These are phyloP conservation scores for Paragorgia papillata DNA, from an alignment of 92 coral and sea anemone species.

Conservation along the genomic window DNA sequence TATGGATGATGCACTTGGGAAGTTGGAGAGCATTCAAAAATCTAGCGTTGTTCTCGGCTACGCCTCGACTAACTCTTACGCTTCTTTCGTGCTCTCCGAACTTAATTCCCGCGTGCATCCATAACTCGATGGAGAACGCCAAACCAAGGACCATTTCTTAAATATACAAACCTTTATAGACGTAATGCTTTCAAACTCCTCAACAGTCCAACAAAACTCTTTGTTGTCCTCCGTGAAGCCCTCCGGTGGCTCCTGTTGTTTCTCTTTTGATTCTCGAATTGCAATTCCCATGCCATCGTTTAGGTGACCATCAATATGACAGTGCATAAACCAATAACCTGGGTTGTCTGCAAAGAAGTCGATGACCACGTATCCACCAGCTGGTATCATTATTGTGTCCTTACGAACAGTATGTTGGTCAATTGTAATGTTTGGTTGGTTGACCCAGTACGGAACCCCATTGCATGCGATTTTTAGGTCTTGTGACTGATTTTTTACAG, in stretches of 20 bases:
- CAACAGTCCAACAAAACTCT: slow-evolving; percentile 4
- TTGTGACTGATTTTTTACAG: neutral
- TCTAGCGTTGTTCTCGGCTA: too few species aligned
- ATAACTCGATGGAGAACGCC: too few species aligned
- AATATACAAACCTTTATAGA: too few species aligned
- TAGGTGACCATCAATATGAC: slow-evolving; percentile 70
- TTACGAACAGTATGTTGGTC: slow-evolving; percentile 59
- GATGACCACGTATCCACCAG: slow-evolving; percentile 72
- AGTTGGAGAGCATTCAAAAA: too few species aligned
- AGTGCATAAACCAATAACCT: slow-evolving; percentile 76
- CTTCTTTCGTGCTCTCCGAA: too few species aligned
- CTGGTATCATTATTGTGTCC: slow-evolving; percentile 69
- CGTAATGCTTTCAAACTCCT: neutral
- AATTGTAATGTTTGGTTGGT: slow-evolving; percentile 47
- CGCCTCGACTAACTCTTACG: too few species aligned
- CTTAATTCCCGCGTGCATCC: too few species aligned
- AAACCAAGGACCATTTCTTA: too few species aligned
- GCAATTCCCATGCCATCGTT: slow-evolving; percentile 66
- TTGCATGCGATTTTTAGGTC: neutral
- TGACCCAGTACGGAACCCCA: slow-evolving; percentile 50
- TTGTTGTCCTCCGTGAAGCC: neutral
- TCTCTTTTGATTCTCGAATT: slow-evolving; percentile 20
- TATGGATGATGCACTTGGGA: too few species aligned
- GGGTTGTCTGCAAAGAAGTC: slow-evolving; percentile 68
- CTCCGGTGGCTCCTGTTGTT: neutral